Evolutionary conservation across 2,113 vertebrate genomes (phyloP), one percentile per base, ranked within the genome.

Genomic region (Scophthalmus maximus): DNA sequence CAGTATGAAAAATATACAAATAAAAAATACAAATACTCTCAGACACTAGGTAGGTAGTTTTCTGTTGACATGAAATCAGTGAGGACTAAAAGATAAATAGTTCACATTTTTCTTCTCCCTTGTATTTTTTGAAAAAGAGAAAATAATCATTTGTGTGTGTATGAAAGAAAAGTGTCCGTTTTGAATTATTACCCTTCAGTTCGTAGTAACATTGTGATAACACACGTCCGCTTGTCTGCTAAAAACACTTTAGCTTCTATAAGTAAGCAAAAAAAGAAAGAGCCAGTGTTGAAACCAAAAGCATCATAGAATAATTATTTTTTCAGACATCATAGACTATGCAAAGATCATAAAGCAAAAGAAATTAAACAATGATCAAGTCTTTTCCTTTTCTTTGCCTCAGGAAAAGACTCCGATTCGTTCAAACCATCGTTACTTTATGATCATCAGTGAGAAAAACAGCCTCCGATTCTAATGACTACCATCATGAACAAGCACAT

Each of bases 1-100:
- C 89, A 92, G 90, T 92, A 93, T 91, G 87, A 90, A 91, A 92
- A 92, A 91, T 87, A 93, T 87, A 90, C 83, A 92, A 91, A 91
- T 84, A 87, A 93, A 90, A 92, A 92, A 92, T 89, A 91, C 87
- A 92, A 93, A 90, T 84, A 92, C 84, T 90, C 81, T 91, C 69
- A 63, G 84, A 91, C 86, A 85, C 82, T 78, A 82, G 79, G 74
- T 92, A 93, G 92, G 91, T 93, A 94, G 93, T 92, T 90, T 92
- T 93, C 82, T 84, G 88, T 92, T 85, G 86, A 88, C 91, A 87
- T 91, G 89, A 93, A 93, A 93, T 92, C 83, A 88, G 86, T 79
- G 80, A 92, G 88, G 91, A 93, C 87, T 72, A 79, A 75, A 88
- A 89, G 89, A 93, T 92, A 94, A 92, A 92, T 91, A 94, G 81